These are phyloP conservation scores for Chymomyza fuscimana DNA, from an alignment of 2,888 invertebrate species.

Conservation along the genomic window DNA sequence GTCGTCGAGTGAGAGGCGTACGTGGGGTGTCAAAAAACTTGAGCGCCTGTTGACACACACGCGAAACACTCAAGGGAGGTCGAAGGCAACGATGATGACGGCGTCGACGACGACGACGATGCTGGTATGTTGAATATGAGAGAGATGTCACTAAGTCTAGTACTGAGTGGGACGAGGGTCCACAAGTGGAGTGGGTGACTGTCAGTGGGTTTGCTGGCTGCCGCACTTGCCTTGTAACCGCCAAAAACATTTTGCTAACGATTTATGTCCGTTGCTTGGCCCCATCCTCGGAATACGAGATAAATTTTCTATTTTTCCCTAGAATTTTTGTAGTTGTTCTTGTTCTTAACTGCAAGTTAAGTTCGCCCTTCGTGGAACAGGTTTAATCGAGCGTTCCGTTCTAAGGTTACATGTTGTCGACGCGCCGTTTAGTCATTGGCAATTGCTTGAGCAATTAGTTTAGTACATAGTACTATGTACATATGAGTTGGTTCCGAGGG, in stretches of 20 bases:
- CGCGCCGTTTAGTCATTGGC: neutral
- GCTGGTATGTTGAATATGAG: neutral
- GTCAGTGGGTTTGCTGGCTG: constrained; percentile 5
- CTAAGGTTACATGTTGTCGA: neutral
- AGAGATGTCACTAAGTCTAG: neutral
- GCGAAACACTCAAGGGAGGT: constrained; percentile 44
- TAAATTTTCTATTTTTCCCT: neutral
- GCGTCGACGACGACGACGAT: neutral
- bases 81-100: neutral
- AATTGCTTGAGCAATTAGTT: neutral
- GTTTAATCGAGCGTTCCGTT: neutral
- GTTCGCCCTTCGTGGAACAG: neutral
- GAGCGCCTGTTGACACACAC: constrained; percentile 62
- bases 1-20: neutral
- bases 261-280: constrained; percentile 69
- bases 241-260: constrained; percentile 71
- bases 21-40: constrained; percentile 57
- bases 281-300: constrained; percentile 11
- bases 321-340: neutral
- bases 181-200: neutral
- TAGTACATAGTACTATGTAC: neutral
- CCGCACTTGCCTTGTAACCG: constrained; percentile 55
- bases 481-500: neutral
- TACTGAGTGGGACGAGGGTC: too few relatives aligned
- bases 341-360: neutral